Base-by-base conservation (phyloP, 2,888 invertebrate species). In the Microctonus brassicae region DNA sequence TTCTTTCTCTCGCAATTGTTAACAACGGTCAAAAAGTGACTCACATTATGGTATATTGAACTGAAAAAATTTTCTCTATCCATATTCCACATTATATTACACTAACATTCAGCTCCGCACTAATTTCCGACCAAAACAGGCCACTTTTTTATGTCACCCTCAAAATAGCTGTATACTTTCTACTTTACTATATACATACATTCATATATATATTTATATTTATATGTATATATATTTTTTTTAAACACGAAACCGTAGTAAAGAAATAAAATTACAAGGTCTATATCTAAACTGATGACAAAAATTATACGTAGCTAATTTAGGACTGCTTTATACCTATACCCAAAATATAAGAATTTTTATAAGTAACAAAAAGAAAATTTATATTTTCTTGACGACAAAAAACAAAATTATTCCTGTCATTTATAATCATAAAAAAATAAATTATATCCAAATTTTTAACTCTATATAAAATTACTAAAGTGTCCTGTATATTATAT, bases 101-200 rank as follows among this genome's bases (percentile, higher is more conserved):
- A 47, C 42, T 29, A 47, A 62, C 29, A 33, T 63, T 42, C 33
- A 42, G 58, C 26, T 13, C 26, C 78, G 83, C 74, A 79, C 84
- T 84, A 82, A 86, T 86, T 86, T 76, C 73, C 79, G 81, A 83
- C 83, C 84, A 84, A 85, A 87, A 85, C 81, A 84, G 85, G 82
- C 79, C 81, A 80, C 61, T 80, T 83, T 85, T 83, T 82, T 77
- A 55, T 26, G 55, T 55, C 55, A 13, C 26, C 11, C 11, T 42
- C 11, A n/a, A 3, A 2, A n/a, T 3, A 13, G 2, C n/a, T 57
- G n/a, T n/a, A n/a, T n/a, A n/a, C n/a, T n/a, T n/a, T n/a, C n/a
- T n/a, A n/a, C n/a, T n/a, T n/a, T n/a, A n/a, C n/a, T n/a, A n/a
- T n/a, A n/a, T n/a, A n/a, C n/a, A n/a, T n/a, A n/a, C n/a, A n/a